A percentile compares a stretch with the other conserved stretches of the same genome.
Conservation (phyloP, 2,113 vertebrate species). For the Epinephelus fuscoguttatus region DNA sequence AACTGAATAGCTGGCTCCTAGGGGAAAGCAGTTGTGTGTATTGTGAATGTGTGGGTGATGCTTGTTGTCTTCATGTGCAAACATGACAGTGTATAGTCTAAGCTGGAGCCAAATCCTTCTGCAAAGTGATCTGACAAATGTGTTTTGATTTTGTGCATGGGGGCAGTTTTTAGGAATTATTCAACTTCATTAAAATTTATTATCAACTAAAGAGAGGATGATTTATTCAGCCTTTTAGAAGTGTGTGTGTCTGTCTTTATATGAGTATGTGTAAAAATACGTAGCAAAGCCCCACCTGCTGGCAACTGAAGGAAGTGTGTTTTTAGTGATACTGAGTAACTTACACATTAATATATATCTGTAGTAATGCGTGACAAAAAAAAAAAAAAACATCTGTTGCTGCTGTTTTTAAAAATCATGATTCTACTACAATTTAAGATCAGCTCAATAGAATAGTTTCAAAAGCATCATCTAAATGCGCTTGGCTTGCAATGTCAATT, state of each 20-base stretch:
- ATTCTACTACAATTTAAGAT: too few relatives aligned
- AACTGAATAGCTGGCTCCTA: background rate
- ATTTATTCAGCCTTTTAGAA: slow-evolving; percentile 4
- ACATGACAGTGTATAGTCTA: background rate
- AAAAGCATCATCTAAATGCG: too few relatives aligned
- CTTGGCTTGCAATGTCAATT: too few relatives aligned
- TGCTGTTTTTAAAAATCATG: too few relatives aligned
- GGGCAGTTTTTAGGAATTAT: background rate
- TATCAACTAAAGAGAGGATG: background rate
- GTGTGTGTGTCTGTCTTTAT: background rate
- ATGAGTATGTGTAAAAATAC: too few relatives aligned
- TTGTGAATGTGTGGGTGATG: background rate
- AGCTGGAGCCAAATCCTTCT: background rate
- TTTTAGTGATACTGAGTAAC: too few relatives aligned
- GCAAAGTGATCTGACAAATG: background rate
- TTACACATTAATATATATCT: too few relatives aligned
- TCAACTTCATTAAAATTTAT: background rate
- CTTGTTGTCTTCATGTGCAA: background rate
- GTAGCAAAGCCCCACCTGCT: too few relatives aligned
- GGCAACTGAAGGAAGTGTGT: too few relatives aligned
- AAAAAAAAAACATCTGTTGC: too few relatives aligned
- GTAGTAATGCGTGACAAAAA: too few relatives aligned
- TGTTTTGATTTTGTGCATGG: background rate
- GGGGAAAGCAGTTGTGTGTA: slow-evolving; percentile 16
- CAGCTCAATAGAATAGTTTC: too few relatives aligned